Evolutionary conservation across 2,797 vertebrate species (phyloP), one percentile per base, ranked within the genome.

Genomic region (Halcyon leucocephala): DNA sequence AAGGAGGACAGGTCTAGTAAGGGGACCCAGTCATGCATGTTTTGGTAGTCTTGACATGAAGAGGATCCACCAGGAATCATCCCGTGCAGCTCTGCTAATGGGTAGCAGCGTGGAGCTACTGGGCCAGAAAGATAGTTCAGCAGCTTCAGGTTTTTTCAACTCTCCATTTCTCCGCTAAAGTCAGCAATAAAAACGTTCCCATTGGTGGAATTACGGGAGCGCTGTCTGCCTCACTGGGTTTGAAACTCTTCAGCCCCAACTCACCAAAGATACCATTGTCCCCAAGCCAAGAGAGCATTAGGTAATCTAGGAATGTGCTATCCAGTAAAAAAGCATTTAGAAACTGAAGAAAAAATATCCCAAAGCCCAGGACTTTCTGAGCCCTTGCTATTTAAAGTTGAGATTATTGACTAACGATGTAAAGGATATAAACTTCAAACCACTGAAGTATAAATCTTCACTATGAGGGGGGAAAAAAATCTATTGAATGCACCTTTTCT

Each of bases 371-470:
- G 44, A 80, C 33, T 89, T 93, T 82, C 67, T 70, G 60, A 94
- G 41, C 14, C 26, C 22, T 86, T 61, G 29, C 42, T 71, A 21
- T 89, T 89, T 52, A 52, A 82, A 89, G 67, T 77, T 72, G 52
- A 86, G 83, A 64, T 96, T 96, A 96, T 95, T 85, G 92, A 95
- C 89, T 94, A 91, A 95, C 0, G 4, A 86, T 82, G 61, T 78
- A 86, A 78, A 89, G 57, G 42, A 62, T 60, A 96, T 88, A 88
- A 94, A 93, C 66, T 94, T 82, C 82, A 93, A 97, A 94, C 78
- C 70, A 44, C 77, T 2, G 1, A 91, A 89, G 78, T 28, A 95
- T 87, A 95, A 97, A 96, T 97, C 91, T 91, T 96, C 80, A 72
- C 55, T 82, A 15, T 65, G 72, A 95, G 89, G 61, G 52, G 29